Base-by-base conservation (phyloP, 2,888 invertebrate genomes). In the Acronicta aceris region DNA sequence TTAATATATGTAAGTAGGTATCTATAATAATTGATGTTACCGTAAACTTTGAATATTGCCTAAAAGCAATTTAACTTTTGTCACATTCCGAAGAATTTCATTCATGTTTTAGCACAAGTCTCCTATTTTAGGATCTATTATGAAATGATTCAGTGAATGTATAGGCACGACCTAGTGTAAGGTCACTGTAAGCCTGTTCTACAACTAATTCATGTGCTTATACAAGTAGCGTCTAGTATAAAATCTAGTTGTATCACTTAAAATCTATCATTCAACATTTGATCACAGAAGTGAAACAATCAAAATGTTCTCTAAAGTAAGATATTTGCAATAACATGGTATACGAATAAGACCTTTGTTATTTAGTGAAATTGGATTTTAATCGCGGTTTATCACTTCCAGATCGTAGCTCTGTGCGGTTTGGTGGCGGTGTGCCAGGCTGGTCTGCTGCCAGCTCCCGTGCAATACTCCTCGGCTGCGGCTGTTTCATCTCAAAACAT, bases 401-500 rank as follows among this genome's bases (percentile, higher is more conserved):
- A 90, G 90, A 59, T 90, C 5, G 68, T 89, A 65, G 75, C 81
- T 10, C 65, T 88, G 36, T 84, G 82, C 69, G 83, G 83, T 33
- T 67, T 86, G 40, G 75, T 84, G 74, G 86, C 86, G 5, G 86
- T 83, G 45, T 74, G 46, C 54, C 54, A 55, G 25, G 54, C 46
- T n/a, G 30, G 56, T 62, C 10, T 58, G 54, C 15, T 88, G 69
- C 65, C 78, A 46, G 77, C 79, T 17, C 60, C 73, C 21, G 60
- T 66, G 15, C 77, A 80, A 61, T 80, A 78, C 59, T 74, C 85
- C 16, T 76, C 82, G 2, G 74, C 81, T 17, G 70, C 65, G 7
- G 87, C 88, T 47, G 86, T 89, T 47, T 90, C 90, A 33, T 89
- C 89, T 5, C 73, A 74, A 27, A 74, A 63, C 59, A 74, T 75